Base-by-base conservation (phyloP, 2,888 invertebrate species). In the Cyrtodaria siliqua region DNA sequence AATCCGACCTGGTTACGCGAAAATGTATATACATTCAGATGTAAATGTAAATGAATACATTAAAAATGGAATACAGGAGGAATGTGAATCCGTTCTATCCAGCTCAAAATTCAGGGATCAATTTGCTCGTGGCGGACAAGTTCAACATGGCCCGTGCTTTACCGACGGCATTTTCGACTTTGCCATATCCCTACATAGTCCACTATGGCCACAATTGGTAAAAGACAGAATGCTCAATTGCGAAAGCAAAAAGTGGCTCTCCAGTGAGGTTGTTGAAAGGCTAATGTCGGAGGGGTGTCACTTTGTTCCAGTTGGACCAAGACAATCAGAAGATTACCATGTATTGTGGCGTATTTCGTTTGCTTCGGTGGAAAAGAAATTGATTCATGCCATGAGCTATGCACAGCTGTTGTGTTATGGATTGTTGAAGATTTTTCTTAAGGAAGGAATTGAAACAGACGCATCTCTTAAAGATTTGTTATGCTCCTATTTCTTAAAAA, bases 221-320 rank as follows among this genome's bases (percentile, higher is more conserved):
- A 63, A 53, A 23, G 23, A 57, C 4, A 4, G 33, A 33, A 4
- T 33, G 33, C 12, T 12, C 4, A 33, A 33, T 4, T 33, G 33
- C 12, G 6, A 2, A 20, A 57, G 40, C 6, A 9, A 4, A 40
- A 33, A 33, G 6, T 63, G 63, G 63, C 24, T 63, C 14, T 18
- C 63, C 1, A 26, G 53, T 18, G 16, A 8, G 12, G n/a, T 53
- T 8, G 20, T 12, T 20, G 24, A 63, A 8, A 42, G 27, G 9
- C 27, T 63, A 12, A 1, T 63, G 16, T 52, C 63, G 8, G 42
- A 18, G 1, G 63, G 63, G 8, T 63, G 53, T 33, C 42, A 53
- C 53, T n/a, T 63, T 53, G 52, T 63, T 12, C 63, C 63, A 26
- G 63, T 63, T 24, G 63, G 63, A 53, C 63, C 63, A 52, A 23